Percentiles rank a stretch among this genome's conserved stretches.
phyloP scores from a whole-genome alignment of 2,113 vertebrate species.

The Ceyx melanurus region DNA sequence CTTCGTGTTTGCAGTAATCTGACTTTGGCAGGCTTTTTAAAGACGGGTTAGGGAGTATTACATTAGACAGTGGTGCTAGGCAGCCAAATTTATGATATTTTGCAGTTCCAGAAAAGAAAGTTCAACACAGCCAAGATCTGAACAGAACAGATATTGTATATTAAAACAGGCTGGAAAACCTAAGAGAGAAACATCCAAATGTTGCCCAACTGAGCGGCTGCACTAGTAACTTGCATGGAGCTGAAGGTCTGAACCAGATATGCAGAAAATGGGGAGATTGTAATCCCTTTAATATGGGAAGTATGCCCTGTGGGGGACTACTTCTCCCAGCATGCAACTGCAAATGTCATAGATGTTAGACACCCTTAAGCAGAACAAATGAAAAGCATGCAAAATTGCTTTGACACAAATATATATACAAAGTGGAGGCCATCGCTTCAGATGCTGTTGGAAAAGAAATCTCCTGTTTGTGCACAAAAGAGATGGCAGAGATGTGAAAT shows the following conservation, averaged over 20 bases:
- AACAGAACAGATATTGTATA: slow-evolving; percentile 59
- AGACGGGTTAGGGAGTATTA: slow-evolving; percentile 49
- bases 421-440: not conserved
- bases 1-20: slow-evolving; percentile 66
- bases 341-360: not conserved
- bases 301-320: slow-evolving; percentile 31
- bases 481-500: not conserved
- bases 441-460: slow-evolving; percentile 28
- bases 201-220: not conserved
- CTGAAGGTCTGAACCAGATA: slow-evolving; percentile 31
- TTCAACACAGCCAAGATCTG: slow-evolving; percentile 36
- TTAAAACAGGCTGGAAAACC: slow-evolving; percentile 41
- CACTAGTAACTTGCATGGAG: not conserved
- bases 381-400: slow-evolving; percentile 43
- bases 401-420: slow-evolving; percentile 40
- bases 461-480: not conserved
- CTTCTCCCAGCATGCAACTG: slow-evolving; percentile 42
- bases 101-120: slow-evolving; percentile 58
- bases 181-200: slow-evolving; percentile 3
- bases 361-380: not conserved
- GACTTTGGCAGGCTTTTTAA: slow-evolving; percentile 60
- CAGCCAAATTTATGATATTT: slow-evolving; percentile 62
- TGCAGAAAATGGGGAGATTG: slow-evolving; percentile 41
- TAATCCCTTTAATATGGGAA: slow-evolving; percentile 50
- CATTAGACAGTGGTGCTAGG: slow-evolving; percentile 54